These are phyloP conservation scores for Poeciliopsis retropinna DNA, from an alignment of 2,113 vertebrate species.

Conservation along the genomic window DNA sequence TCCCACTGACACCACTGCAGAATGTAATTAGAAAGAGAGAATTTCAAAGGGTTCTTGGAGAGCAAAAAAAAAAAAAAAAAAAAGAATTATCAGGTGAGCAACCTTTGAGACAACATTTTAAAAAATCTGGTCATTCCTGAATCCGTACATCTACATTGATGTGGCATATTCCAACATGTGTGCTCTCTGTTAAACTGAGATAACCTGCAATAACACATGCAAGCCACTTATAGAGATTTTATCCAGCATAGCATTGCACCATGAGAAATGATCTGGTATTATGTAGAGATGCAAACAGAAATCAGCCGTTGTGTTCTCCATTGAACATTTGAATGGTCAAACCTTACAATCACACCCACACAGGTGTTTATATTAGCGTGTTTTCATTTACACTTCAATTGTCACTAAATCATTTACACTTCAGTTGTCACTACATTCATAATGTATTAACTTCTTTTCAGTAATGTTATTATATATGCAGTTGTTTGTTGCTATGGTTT, in stretches of 20 bases:
- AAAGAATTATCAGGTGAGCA: constrained; percentile 30
- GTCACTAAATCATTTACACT: too few species aligned
- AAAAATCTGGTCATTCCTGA: constrained; percentile 7
- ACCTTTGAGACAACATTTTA: constrained; percentile 19
- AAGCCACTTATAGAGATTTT: constrained; percentile 23
- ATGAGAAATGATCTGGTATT: background rate
- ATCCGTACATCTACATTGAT: constrained; percentile 25
- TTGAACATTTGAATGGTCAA: too few species aligned
- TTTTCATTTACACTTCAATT: too few species aligned
- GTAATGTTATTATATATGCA: too few species aligned
- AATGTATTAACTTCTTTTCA: too few species aligned
- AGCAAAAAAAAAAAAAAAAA: constrained; percentile 26
- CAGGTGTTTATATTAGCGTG: too few species aligned
- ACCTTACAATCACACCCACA: too few species aligned
- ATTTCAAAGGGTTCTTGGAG: constrained; percentile 27
- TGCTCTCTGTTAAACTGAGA: constrained; percentile 13
- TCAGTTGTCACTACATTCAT: too few species aligned
- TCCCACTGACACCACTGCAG: background rate
- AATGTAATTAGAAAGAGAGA: constrained; percentile 32
- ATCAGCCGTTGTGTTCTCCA: too few species aligned
- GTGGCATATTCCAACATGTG: constrained; percentile 38
- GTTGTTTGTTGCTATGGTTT: too few species aligned
- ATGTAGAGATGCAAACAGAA: background rate
- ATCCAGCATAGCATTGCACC: background rate
- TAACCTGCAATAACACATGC: constrained; percentile 7